These are phyloP conservation scores for Acinonyx jubatus DNA, from an alignment of 2,113 vertebrate species.

Conservation along the genomic window DNA sequence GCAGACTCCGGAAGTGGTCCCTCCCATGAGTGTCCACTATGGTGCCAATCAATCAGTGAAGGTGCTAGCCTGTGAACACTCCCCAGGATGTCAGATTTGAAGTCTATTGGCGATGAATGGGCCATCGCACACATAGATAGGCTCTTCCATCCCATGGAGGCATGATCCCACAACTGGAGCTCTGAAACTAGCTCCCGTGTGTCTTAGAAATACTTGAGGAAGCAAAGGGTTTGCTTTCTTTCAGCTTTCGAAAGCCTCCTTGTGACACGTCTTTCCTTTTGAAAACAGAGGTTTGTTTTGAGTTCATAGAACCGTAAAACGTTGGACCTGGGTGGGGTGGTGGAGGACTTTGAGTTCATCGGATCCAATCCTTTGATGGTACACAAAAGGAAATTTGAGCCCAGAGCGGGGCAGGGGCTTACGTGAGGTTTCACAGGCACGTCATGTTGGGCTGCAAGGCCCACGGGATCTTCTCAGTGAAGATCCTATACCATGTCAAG, in stretches of 20 bases:
- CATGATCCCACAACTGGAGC: constrained; percentile 74
- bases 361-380: not conserved
- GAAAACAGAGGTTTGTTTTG: not conserved
- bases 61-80: not conserved
- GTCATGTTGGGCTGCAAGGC: not conserved
- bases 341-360: not conserved
- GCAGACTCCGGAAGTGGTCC: not conserved
- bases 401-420: no score
- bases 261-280: not conserved
- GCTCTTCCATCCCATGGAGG: constrained; percentile 68
- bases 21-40: not conserved
- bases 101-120: constrained; percentile 66
- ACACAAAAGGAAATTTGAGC: not conserved
- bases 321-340: not conserved
- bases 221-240: not conserved
- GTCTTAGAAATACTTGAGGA: not conserved
- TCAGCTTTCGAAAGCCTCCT: not conserved
- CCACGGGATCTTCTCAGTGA: not conserved
- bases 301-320: not conserved
- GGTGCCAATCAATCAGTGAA: no score
- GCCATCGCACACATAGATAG: not conserved
- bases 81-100: not conserved
- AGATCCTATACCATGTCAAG: not conserved
- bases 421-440: not conserved
- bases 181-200: not conserved